phyloP scores from a whole-genome alignment of 2,113 vertebrate genomes.

The Sturnus vulgaris region DNA sequence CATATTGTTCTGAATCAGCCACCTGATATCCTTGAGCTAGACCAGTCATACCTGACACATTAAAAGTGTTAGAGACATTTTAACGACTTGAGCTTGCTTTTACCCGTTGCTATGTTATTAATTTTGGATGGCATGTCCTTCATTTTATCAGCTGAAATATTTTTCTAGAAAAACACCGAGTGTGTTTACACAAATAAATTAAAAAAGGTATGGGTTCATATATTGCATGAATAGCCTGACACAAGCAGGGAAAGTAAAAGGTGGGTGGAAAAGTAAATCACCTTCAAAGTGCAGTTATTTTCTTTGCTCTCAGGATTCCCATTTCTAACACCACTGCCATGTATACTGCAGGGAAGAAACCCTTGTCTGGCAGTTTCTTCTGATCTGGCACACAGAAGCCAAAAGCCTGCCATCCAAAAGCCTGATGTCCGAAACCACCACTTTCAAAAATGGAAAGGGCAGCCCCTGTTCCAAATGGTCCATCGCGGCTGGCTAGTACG shows the following conservation, averaged over 20 bases:
- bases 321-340: neutral
- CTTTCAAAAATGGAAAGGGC: neutral
- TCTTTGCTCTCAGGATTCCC: neutral
- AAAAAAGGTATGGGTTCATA: neutral
- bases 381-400: neutral
- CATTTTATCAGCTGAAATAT: constrained; percentile 51
- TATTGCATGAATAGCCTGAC: neutral
- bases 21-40: neutral
- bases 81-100: constrained; percentile 7
- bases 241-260: neutral
- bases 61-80: neutral
- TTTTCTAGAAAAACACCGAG: neutral
- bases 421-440: neutral
- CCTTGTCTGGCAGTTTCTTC: neutral
- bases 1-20: neutral
- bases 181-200: neutral
- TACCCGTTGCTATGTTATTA: neutral
- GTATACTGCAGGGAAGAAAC: neutral
- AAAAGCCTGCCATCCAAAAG: neutral
- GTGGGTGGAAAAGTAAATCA: neutral
- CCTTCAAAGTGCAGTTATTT: neutral
- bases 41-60: neutral
- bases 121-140: constrained; percentile 20
- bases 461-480: neutral
- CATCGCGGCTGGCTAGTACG: neutral